Conservation (phyloP, 2,113 vertebrate genomes). For the Sterna hirundo region DNA sequence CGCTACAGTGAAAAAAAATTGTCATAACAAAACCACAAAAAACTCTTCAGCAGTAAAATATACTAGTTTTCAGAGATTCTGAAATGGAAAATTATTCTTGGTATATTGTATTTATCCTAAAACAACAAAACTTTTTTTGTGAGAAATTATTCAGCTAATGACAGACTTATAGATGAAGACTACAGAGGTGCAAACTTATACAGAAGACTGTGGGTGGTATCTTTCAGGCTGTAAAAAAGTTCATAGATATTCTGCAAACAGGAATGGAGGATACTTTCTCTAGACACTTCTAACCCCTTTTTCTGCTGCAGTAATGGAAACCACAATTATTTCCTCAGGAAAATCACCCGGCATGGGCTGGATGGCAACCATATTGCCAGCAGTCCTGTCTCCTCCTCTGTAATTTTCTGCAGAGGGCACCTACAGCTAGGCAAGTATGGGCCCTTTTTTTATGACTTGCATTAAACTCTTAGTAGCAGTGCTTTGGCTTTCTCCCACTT, state of each 20-base stretch:
- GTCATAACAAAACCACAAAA: neutral
- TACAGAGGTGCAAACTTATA: neutral
- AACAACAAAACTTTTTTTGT: neutral
- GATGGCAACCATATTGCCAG: neutral
- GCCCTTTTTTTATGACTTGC: fast-evolving
- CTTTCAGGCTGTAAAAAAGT: neutral
- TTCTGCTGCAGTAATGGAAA: neutral
- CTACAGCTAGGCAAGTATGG: neutral
- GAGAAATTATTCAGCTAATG: neutral
- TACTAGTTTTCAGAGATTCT: neutral
- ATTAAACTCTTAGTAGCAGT: neutral
- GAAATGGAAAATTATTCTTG: neutral
- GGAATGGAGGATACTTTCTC: neutral
- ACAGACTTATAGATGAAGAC: neutral
- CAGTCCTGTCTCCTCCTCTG: neutral
- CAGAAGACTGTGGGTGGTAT: neutral
- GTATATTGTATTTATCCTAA: neutral
- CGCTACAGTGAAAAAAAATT: neutral
- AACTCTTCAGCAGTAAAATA: neutral
- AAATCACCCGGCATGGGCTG: neutral
- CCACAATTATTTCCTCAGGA: neutral
- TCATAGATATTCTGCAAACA: neutral
- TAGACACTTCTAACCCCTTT: neutral
- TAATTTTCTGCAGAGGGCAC: neutral
- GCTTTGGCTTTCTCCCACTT: neutral